phyloP scores from a whole-genome alignment of 1,140 invertebrate species.

The Solenopsis fugax region DNA sequence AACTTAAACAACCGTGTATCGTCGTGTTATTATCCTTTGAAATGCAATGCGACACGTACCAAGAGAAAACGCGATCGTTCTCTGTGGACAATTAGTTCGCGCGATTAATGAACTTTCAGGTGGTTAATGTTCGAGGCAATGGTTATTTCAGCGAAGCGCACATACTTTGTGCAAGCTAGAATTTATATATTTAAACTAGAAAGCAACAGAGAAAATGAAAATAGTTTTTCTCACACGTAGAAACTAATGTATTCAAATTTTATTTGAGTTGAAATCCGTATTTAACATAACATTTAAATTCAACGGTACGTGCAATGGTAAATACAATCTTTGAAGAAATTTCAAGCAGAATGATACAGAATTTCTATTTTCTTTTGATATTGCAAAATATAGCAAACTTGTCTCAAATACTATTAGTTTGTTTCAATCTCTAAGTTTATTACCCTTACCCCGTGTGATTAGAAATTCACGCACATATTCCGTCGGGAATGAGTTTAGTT shows the following conservation, averaged over 20 bases:
- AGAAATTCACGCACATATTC: slow-evolving; percentile 27
- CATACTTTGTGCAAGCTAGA: too few species aligned
- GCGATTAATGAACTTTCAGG: background rate
- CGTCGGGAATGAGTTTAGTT: slow-evolving; percentile 19
- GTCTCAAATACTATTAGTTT: background rate
- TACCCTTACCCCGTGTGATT: slow-evolving; percentile 1
- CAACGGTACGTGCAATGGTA: too few species aligned
- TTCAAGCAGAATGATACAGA: background rate
- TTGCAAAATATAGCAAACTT: background rate
- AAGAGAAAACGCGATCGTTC: slow-evolving; percentile 21
- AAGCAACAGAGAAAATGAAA: background rate
- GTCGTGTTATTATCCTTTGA: slow-evolving; percentile 24
- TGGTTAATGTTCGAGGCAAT: background rate
- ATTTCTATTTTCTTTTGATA: background rate
- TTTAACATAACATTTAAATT: background rate
- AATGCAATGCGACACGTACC: slow-evolving; percentile 7
- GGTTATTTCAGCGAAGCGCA: background rate
- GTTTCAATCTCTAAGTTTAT: slow-evolving; percentile 11
- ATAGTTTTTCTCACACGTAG: background rate
- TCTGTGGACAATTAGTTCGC: background rate
- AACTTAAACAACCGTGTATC: slow-evolving; percentile 3
- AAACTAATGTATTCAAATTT: background rate
- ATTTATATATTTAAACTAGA: background rate
- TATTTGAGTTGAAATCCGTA: background rate
- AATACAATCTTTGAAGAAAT: background rate